phyloP scores from a whole-genome alignment of 1,140 invertebrate genomes.

The Penaeus japonicus region DNA sequence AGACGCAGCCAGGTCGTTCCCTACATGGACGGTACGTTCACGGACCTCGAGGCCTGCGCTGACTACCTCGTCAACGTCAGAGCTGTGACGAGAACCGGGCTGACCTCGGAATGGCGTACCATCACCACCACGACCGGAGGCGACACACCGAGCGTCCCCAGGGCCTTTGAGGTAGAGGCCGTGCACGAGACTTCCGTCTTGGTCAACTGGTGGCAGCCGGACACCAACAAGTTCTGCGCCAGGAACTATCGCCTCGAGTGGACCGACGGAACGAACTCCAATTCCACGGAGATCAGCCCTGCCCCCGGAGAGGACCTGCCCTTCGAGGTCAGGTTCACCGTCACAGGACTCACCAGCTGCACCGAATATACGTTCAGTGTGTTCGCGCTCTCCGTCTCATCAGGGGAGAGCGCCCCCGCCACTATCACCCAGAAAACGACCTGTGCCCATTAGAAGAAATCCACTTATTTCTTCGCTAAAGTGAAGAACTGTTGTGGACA shows the following conservation, averaged over 20 bases:
- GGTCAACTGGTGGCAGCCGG: slow-evolving; percentile 27
- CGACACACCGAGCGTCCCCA: slow-evolving; percentile 10
- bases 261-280: not conserved
- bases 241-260: not conserved
- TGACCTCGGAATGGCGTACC: not conserved
- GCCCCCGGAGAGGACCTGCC: not conserved
- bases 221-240: slow-evolving; percentile 1
- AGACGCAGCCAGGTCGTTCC: not conserved
- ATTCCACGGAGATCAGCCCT: not conserved
- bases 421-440: not conserved
- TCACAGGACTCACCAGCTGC: not conserved
- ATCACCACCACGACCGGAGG: not conserved
- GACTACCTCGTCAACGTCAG: slow-evolving; percentile 24
- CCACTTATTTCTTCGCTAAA: no score
- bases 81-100: not conserved
- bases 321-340: not conserved
- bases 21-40: not conserved
- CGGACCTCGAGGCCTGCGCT: slow-evolving; percentile 26
- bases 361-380: not conserved
- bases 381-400: not conserved
- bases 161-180: not conserved
- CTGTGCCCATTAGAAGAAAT: not conserved
- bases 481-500: no score
- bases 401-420: not conserved
- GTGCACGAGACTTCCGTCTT: not conserved